These are phyloP conservation scores for Gasterosteus aculeatus DNA, from an alignment of 2,113 vertebrate genomes.

Conservation along the genomic window DNA sequence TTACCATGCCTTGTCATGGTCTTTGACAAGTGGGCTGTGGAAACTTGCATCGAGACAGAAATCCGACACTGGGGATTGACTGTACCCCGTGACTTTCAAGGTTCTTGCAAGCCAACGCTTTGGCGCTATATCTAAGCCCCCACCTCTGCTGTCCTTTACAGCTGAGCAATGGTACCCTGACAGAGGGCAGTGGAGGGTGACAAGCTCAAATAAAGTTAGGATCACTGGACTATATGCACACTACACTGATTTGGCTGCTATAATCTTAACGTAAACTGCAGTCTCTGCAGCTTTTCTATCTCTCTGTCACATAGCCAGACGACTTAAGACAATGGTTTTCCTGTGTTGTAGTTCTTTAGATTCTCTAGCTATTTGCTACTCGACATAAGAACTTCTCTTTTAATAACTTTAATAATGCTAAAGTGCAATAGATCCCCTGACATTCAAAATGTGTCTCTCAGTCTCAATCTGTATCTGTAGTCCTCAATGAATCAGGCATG, in stretches of 20 bases:
- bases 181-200: slow-evolving; percentile 53
- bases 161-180: slow-evolving; percentile 6
- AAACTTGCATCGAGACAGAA: slow-evolving; percentile 63
- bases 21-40: slow-evolving; percentile 18
- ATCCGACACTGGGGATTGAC: slow-evolving; percentile 62
- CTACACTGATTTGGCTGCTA: not conserved
- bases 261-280: slow-evolving; percentile 23
- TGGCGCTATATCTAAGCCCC: slow-evolving; percentile 41
- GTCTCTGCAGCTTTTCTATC: not conserved
- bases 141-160: not conserved
- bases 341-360: not conserved
- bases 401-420: not conserved
- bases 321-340: not conserved
- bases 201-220: slow-evolving; percentile 5
- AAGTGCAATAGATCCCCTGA: not conserved
- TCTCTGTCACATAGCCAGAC: not conserved
- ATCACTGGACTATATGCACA: slow-evolving; percentile 21
- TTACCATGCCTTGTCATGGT: not conserved
- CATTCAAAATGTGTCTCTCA: not conserved
- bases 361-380: not conserved
- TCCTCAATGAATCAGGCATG: not conserved
- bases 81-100: slow-evolving; percentile 45
- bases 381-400: not conserved
- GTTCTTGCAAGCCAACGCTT: slow-evolving; percentile 50
- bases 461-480: not conserved